Conservation (phyloP, 2,797 vertebrate genomes). For the Columba guinea region DNA sequence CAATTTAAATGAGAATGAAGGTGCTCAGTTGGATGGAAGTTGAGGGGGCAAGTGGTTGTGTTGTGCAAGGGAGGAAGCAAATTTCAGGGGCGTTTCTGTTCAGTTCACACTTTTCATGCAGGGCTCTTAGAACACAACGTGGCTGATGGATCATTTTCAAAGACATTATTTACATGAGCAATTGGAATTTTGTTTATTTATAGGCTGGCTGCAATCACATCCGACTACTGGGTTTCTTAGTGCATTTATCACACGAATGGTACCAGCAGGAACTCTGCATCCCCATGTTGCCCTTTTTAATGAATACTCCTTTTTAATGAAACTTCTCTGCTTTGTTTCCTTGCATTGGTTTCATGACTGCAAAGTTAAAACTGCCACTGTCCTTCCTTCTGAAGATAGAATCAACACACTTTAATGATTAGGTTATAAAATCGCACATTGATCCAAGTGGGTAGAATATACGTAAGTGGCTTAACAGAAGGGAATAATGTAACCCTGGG, state of each 20-base stretch:
- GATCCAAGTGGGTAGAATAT: background rate
- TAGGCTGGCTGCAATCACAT: background rate
- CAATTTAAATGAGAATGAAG: background rate
- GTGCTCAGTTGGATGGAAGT: background rate
- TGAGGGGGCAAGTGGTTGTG: background rate
- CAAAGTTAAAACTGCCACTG: background rate
- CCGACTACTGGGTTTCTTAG: background rate
- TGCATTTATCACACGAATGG: rapidly evolving
- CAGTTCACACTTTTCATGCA: background rate
- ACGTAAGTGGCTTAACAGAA: background rate
- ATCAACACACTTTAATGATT: background rate
- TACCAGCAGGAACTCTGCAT: constrained; percentile 7
- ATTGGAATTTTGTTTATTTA: constrained; percentile 28
- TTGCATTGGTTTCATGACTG: background rate
- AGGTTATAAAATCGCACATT: background rate
- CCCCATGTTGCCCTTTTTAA: background rate
- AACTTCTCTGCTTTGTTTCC: background rate
- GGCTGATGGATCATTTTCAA: constrained; percentile 20
- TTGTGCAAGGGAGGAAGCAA: background rate
- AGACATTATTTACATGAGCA: background rate
- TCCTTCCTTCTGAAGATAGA: background rate
- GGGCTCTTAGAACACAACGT: background rate
- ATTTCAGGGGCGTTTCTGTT: constrained; percentile 12
- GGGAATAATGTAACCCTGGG: background rate
- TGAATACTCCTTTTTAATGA: background rate